phyloP scores from a whole-genome alignment of 2,113 vertebrate species.

The Poeciliopsis retropinna region DNA sequence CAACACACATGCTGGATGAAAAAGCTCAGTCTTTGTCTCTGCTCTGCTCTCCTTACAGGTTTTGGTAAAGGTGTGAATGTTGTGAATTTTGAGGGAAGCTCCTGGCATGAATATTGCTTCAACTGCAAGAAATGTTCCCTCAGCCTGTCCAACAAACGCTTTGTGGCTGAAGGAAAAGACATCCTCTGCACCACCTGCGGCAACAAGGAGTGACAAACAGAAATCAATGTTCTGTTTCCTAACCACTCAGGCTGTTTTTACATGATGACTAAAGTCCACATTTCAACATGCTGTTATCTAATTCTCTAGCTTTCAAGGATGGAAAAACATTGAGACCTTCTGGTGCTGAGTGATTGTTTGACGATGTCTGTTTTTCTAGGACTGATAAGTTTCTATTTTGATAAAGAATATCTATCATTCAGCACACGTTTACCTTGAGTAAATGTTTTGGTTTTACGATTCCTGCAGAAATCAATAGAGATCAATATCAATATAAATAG shows the following conservation, averaged over 20 bases:
- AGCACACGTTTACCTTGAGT: background rate
- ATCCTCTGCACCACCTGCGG: conserved; percentile 91
- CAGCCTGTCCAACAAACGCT: conserved; percentile 91
- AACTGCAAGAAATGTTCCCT: conserved; percentile 93
- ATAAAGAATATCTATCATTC: background rate
- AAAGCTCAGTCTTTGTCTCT: background rate
- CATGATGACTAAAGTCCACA: background rate
- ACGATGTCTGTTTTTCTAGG: background rate
- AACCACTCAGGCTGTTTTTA: background rate
- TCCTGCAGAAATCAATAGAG: background rate
- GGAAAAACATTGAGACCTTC: background rate
- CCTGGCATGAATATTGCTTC: conserved; percentile 98
- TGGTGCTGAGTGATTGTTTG: background rate
- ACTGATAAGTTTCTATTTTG: too few species aligned
- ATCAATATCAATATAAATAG: background rate
- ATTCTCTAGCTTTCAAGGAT: background rate
- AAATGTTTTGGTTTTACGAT: background rate
- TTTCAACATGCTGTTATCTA: conserved; percentile 10
- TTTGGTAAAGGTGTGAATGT: conserved; percentile 94
- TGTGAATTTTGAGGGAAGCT: conserved; percentile 92
- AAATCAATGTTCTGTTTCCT: background rate
- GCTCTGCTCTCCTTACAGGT: conserved; percentile 59
- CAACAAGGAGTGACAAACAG: conserved; percentile 82
- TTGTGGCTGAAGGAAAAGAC: conserved; percentile 85
- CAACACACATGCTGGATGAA: background rate